Conservation (phyloP, 2,113 vertebrate genomes). For the Percopsis transmontana region DNA sequence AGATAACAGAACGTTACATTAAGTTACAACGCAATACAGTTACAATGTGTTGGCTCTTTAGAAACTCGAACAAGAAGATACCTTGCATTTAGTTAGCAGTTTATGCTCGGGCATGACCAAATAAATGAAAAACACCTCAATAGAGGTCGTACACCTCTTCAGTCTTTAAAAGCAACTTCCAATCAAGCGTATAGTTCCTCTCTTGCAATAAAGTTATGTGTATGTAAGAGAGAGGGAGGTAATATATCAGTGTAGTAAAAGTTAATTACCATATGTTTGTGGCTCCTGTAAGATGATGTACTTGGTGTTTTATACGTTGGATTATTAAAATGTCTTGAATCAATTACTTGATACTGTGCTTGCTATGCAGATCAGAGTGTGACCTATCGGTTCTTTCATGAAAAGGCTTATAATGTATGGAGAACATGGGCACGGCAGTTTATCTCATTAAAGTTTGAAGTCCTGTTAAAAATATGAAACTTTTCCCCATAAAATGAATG, state of each 20-base stretch:
- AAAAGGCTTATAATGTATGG: not conserved
- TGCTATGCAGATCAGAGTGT: conserved; percentile 25
- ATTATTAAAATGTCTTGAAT: conserved; percentile 95
- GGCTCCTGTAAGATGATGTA: conserved; percentile 92
- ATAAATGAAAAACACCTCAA: conserved; percentile 45
- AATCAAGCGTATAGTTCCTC: conserved; percentile 96
- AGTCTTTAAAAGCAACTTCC: conserved; percentile 91
- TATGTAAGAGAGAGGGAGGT: conserved; percentile 59
- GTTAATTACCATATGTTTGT: conserved; percentile 97
- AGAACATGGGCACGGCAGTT: not conserved
- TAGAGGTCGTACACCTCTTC: conserved; percentile 30
- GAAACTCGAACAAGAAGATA: conserved; percentile 1
- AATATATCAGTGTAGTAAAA: conserved; percentile 96
- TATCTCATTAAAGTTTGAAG: not conserved
- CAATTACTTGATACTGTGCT: conserved; percentile 76
- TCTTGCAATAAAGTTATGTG: conserved; percentile 87
- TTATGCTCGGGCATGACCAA: conserved; percentile 43
- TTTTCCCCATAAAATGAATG: not conserved
- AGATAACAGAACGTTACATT: not conserved
- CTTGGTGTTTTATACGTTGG: conserved; percentile 92
- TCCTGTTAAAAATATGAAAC: not conserved
- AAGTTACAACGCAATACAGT: no score
- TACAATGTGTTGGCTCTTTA: not conserved
- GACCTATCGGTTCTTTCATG: conserved; percentile 16
- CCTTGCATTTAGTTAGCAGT: conserved; percentile 12